Evolutionary conservation across 2,797 vertebrate genomes (phyloP).

Genomic region (Setipinna tenuifilis): DNA sequence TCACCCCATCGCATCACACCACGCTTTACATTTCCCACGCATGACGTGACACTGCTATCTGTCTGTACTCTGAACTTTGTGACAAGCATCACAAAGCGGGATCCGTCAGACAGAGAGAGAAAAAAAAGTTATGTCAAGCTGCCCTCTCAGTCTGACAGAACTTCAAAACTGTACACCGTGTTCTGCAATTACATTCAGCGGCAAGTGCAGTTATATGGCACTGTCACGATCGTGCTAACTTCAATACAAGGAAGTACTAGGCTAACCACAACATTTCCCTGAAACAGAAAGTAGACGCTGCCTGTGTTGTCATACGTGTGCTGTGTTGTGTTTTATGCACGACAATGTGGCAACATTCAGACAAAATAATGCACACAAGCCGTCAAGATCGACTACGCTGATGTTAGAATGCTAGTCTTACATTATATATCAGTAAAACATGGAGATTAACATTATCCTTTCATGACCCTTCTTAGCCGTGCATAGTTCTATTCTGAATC

Average conservation of each 20-base stretch:
- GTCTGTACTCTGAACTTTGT: constrained; percentile 15
- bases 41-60: constrained; percentile 2
- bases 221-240: neutral
- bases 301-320: neutral
- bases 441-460: neutral
- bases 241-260: neutral
- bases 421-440: neutral
- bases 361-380: neutral
- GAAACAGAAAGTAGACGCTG: neutral
- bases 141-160: neutral
- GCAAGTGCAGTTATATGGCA: neutral
- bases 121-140: neutral
- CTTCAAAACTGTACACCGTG: neutral
- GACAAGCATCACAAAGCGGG: neutral
- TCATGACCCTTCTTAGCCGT: neutral
- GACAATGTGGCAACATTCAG: neutral
- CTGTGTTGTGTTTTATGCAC: neutral
- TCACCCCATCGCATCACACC: neutral
- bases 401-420: neutral
- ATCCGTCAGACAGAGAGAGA: neutral
- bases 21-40: constrained; percentile 2
- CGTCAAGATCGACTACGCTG: neutral
- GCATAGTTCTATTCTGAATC: neutral
- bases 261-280: neutral
- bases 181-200: neutral